These are phyloP conservation scores for Mus minutoides DNA, from an alignment of 2,797 vertebrate species.

Conservation along the genomic window DNA sequence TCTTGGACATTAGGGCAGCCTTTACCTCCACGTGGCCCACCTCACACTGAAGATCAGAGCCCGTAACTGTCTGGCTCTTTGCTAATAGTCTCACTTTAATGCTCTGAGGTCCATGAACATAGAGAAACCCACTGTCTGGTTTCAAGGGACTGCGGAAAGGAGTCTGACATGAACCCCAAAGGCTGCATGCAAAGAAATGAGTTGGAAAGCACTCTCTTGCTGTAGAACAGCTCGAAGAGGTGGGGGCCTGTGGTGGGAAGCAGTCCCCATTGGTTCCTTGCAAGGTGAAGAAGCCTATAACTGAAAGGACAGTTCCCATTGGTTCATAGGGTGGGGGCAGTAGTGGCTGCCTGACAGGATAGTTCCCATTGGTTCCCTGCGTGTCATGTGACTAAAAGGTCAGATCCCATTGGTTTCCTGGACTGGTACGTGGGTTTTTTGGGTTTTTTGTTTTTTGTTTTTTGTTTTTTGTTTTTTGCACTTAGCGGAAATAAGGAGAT, in stretches of 20 bases:
- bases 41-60: neutral
- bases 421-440: too few relatives aligned
- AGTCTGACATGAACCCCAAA: neutral
- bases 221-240: neutral
- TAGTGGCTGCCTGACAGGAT: too few relatives aligned
- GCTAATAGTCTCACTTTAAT: neutral
- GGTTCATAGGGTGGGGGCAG: neutral
- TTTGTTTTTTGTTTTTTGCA: neutral
- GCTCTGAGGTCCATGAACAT: neutral
- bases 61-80: rapidly evolving
- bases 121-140: neutral
- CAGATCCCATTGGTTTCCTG: neutral
- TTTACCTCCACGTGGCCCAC: neutral
- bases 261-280: neutral
- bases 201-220: rapidly evolving
- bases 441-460: too few relatives aligned
- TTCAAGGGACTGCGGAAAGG: neutral
- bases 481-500: neutral
- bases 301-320: neutral
- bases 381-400: neutral
- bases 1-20: neutral
- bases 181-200: neutral
- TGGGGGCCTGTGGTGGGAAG: neutral
- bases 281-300: neutral
- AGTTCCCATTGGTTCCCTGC: neutral